Percentiles rank a stretch among this genome's conserved stretches.
phyloP scores from a whole-genome alignment of 2,797 vertebrate genomes.

The Anolis apletophallus region DNA sequence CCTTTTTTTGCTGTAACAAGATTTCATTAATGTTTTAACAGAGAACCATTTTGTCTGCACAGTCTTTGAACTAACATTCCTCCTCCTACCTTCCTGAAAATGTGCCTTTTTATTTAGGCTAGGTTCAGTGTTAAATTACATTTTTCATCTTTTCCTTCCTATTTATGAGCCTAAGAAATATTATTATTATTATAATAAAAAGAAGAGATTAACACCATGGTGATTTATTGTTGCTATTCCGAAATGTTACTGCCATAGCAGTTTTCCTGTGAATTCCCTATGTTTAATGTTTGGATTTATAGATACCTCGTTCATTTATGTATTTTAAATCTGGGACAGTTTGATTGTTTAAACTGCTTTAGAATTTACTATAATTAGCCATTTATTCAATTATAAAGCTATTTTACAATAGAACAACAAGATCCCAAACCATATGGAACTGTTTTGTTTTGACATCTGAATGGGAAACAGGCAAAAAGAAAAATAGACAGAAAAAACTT shows the following conservation, averaged over 20 bases:
- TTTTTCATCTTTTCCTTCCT: background rate
- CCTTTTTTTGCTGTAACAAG: background rate
- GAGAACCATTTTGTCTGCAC: background rate
- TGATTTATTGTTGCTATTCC: background rate
- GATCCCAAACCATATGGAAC: no score
- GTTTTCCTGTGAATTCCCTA: background rate
- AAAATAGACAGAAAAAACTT: no score
- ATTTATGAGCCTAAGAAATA: background rate
- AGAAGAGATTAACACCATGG: background rate
- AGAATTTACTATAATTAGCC: background rate
- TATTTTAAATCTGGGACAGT: background rate
- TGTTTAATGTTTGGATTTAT: background rate
- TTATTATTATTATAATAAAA: background rate
- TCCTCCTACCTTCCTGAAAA: background rate
- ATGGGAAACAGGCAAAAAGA: no score
- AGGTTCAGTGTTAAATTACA: background rate
- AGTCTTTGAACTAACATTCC: constrained; percentile 2
- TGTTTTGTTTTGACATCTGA: no score
- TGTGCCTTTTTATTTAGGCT: background rate
- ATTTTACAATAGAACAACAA: no score
- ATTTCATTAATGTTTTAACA: constrained; percentile 2
- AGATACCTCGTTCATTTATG: background rate
- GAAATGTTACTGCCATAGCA: background rate
- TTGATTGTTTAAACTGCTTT: background rate
- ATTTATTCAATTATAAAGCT: no score